A percentile compares a stretch with the other conserved stretches of the same genome.
Evolutionary conservation across 2,888 invertebrate genomes (phyloP).

Genomic region (Volucella inanis): DNA sequence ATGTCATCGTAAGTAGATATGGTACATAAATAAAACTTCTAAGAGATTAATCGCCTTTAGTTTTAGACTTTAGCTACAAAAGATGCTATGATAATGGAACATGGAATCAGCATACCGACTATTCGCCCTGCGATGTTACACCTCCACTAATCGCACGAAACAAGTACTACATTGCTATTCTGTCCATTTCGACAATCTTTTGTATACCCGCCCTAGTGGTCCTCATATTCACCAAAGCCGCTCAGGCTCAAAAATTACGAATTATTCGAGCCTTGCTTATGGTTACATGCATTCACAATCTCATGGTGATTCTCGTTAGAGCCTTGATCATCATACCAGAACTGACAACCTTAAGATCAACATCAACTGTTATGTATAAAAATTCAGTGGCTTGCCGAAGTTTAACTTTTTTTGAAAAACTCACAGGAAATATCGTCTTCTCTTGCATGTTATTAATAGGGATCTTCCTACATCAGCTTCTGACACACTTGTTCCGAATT

Average conservation of each 20-base stretch:
- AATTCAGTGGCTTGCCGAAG: constrained; percentile 85
- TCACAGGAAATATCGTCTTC: constrained; percentile 86
- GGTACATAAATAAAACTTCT: background rate
- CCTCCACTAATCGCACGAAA: constrained; percentile 84
- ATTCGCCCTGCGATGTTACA: constrained; percentile 85
- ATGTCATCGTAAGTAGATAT: constrained; percentile 85
- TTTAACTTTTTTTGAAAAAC: constrained; percentile 85
- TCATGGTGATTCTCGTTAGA: constrained; percentile 85
- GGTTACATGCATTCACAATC: constrained; percentile 85
- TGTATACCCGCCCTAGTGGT: constrained; percentile 86
- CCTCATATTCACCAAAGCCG: constrained; percentile 84
- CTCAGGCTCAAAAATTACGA: constrained; percentile 84
- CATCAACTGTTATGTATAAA: constrained; percentile 83
- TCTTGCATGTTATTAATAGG: constrained; percentile 88
- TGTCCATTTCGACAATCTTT: constrained; percentile 84
- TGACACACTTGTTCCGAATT: constrained; percentile 86
- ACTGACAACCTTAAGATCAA: constrained; percentile 81
- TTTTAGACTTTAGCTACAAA: constrained; percentile 85
- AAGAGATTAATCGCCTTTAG: background rate
- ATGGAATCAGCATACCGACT: constrained; percentile 86
- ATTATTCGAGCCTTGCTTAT: constrained; percentile 86
- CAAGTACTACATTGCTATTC: constrained; percentile 84
- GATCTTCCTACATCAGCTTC: constrained; percentile 86
- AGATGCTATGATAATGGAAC: constrained; percentile 84
- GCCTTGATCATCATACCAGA: constrained; percentile 84